Base-by-base conservation (phyloP, 2,113 vertebrate genomes). In the Misgurnus anguillicaudatus region DNA sequence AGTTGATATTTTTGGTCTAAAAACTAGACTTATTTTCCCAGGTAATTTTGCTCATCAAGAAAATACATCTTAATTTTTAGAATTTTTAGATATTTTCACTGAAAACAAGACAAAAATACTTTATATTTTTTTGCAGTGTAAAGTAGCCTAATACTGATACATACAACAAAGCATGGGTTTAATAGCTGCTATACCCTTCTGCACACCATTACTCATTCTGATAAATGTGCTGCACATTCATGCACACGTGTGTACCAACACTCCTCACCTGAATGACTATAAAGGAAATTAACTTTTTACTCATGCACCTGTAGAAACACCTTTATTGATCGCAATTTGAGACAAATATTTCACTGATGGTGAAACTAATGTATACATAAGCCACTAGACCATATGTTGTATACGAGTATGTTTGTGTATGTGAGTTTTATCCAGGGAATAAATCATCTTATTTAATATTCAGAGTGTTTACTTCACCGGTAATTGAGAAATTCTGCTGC, bases 121-220 rank as follows among this genome's bases (percentile, higher is more conserved):
- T n/a, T n/a, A n/a, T n/a, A n/a, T n/a, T n/a, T n/a, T n/a, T n/a
- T n/a, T n/a, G n/a, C n/a, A n/a, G n/a, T n/a, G n/a, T 14, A 4
- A 1, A 14, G 14, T 14, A 51, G 1, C 16, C 14, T 4, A 47
- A 47, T 7, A 47, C 13, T 13, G n/a, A n/a, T n/a, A n/a, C n/a
- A n/a, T n/a, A n/a, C n/a, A n/a, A n/a, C n/a, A 13, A 13, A 31
- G 24, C 24, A 31, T 31, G 2, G 24, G 24, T 31, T 31, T 31
- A 31, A 31, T 31, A 31, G 24, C 24, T 31, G 16, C n/a, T 13
- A 31, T 8, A 38, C 11, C 17, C 0, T 6, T n/a, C 31, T 53
- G 21, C 47, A 21, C 68, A 39, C 48, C 47, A 70, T 61, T 36
- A 74, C 47, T 39, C 38, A 78, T 57, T 48, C 36, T n/a, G 68